Conservation (phyloP, 2,888 invertebrate species). For the Cheilosia variabilis region DNA sequence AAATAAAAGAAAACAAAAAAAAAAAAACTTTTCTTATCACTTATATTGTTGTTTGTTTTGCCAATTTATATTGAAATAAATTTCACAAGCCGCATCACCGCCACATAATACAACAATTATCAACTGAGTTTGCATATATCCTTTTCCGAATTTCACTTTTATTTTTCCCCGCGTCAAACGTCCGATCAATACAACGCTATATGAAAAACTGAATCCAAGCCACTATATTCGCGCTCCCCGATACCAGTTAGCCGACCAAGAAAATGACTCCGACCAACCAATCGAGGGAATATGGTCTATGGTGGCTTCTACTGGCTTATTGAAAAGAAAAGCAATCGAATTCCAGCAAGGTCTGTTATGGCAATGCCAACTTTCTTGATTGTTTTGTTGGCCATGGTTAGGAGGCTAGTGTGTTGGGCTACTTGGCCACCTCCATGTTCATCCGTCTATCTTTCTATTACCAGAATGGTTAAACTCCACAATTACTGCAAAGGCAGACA, state of each 20-base stretch:
- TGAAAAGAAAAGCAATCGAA: slow-evolving; percentile 76
- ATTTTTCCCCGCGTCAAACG: slow-evolving; percentile 72
- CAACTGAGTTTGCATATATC: slow-evolving; percentile 56
- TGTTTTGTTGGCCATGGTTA: slow-evolving; percentile 74
- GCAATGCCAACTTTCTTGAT: slow-evolving; percentile 75
- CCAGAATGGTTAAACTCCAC: slow-evolving; percentile 62
- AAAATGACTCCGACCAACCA: slow-evolving; percentile 48
- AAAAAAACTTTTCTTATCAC: background rate
- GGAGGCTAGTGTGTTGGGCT: slow-evolving; percentile 72
- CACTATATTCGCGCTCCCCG: slow-evolving; percentile 68
- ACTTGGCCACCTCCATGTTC: slow-evolving; percentile 72
- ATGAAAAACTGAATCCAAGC: slow-evolving; percentile 74
- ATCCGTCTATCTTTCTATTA: slow-evolving; percentile 68
- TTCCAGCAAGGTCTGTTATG: slow-evolving; percentile 73
- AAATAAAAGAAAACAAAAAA: slow-evolving; percentile 5
- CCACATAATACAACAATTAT: slow-evolving; percentile 29
- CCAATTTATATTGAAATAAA: slow-evolving; percentile 20
- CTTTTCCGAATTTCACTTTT: slow-evolving; percentile 74
- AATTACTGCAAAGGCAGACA: slow-evolving; percentile 50
- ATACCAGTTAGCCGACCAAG: slow-evolving; percentile 70
- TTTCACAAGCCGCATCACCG: slow-evolving; percentile 27
- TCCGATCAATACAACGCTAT: slow-evolving; percentile 73
- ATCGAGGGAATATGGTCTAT: slow-evolving; percentile 69
- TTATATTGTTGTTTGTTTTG: slow-evolving; percentile 15
- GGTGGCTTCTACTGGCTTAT: slow-evolving; percentile 72